phyloP scores from a whole-genome alignment of 2,888 invertebrate species.

The Leucophenga maculata region DNA sequence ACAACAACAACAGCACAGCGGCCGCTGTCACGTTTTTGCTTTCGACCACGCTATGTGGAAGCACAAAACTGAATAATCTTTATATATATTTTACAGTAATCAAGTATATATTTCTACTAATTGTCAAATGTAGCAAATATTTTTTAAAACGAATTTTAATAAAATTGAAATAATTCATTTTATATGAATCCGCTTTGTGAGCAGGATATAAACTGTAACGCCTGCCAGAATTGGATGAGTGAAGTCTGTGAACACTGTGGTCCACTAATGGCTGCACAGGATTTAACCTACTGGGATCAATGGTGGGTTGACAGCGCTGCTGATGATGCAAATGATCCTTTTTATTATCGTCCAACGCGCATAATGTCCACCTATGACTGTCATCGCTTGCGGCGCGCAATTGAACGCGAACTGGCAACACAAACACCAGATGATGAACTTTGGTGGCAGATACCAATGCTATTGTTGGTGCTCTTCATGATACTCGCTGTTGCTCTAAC shows the following conservation, averaged over 20 bases:
- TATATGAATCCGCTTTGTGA: conserved; percentile 49
- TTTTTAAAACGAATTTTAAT: neutral
- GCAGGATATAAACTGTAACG: conserved; percentile 32
- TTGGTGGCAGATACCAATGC: conserved; percentile 26
- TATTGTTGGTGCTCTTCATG: conserved; percentile 18
- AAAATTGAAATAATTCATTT: neutral
- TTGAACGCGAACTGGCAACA: conserved; percentile 25
- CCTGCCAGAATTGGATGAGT: conserved; percentile 50
- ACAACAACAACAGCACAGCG: too few species aligned
- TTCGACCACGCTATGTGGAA: too few species aligned
- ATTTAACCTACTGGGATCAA: conserved; percentile 43
- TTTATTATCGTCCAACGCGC: conserved; percentile 26
- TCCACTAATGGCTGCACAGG: conserved; percentile 36
- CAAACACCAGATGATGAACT: neutral
- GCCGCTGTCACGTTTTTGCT: too few species aligned
- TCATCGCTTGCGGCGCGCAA: conserved; percentile 37
- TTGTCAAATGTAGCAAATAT: too few species aligned
- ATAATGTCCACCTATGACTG: conserved; percentile 47
- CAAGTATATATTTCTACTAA: too few species aligned
- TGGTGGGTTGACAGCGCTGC: conserved; percentile 47
- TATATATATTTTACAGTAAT: too few species aligned
- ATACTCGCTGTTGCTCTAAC: conserved; percentile 24
- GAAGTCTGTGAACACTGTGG: conserved; percentile 43
- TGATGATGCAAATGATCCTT: neutral
- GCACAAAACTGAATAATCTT: too few species aligned